phyloP scores from a whole-genome alignment of 2,888 invertebrate species.

The Cabera pusaria region DNA sequence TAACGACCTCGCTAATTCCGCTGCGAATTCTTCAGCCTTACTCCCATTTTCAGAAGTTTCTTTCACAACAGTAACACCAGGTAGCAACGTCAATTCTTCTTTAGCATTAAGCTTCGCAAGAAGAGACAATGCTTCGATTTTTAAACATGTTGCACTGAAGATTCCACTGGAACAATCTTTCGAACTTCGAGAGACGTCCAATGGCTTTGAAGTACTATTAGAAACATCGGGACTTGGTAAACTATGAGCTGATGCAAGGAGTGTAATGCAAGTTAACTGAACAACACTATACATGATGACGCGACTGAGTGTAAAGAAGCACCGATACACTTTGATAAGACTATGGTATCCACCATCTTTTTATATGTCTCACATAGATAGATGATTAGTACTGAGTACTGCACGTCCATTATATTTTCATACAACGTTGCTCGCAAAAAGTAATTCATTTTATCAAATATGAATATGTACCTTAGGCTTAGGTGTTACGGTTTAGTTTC shows the following conservation, averaged over 20 bases:
- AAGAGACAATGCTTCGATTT: conserved; percentile 53
- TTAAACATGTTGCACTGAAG: conserved; percentile 53
- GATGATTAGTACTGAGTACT: conserved; percentile 64
- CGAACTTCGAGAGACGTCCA: conserved; percentile 13
- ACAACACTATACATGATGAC: conserved; percentile 57
- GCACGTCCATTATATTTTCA: conserved; percentile 78
- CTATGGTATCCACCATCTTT: conserved; percentile 62
- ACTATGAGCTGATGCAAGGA: conserved; percentile 47
- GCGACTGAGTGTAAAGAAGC: conserved; percentile 61
- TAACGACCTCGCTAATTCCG: conserved; percentile 88
- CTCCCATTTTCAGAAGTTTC: conserved; percentile 80
- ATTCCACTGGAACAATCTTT: conserved; percentile 57
- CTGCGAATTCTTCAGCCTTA: conserved; percentile 87
- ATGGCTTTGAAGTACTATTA: conserved; percentile 47
- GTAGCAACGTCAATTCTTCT: conserved; percentile 50
- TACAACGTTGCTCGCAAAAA: conserved; percentile 76
- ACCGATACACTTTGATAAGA: conserved; percentile 71
- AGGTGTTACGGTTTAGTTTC: conserved; percentile 37
- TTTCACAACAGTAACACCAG: conserved; percentile 85
- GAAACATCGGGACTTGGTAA: conserved; percentile 63
- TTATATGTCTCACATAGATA: conserved; percentile 75
- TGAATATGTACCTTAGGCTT: conserved; percentile 31
- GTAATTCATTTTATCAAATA: conserved; percentile 25
- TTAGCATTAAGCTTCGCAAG: conserved; percentile 53
- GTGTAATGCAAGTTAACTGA: conserved; percentile 43